phyloP scores from a whole-genome alignment of 2,888 invertebrate species.

The Morinoia aosen region DNA sequence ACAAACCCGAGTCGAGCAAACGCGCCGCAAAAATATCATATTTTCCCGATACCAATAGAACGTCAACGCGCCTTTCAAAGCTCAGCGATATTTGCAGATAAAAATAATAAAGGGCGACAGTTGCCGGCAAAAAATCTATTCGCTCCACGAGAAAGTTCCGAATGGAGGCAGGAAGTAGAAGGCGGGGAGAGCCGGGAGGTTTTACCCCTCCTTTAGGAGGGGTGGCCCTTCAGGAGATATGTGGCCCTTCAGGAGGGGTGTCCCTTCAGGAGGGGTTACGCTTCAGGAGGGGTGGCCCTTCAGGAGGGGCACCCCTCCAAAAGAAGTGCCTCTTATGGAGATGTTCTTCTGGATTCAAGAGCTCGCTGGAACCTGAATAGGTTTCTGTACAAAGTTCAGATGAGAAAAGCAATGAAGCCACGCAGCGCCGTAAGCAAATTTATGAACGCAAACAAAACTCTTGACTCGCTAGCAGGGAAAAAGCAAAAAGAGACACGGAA shows the following conservation, averaged over 20 bases:
- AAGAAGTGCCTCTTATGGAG: background rate
- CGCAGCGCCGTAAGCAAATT: background rate
- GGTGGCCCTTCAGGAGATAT: background rate
- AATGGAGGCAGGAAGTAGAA: background rate
- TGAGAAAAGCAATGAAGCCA: background rate
- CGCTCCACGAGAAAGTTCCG: background rate
- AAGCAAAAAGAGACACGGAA: background rate
- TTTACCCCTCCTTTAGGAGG: background rate
- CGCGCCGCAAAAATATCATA: constrained; percentile 5
- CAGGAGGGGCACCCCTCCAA: too few species aligned
- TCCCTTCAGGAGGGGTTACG: too few species aligned
- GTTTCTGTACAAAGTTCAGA: background rate
- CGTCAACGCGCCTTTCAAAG: constrained; percentile 12
- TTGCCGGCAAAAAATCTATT: background rate
- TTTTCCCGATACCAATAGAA: constrained; percentile 24
- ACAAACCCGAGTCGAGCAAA: background rate
- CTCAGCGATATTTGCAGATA: constrained; percentile 35
- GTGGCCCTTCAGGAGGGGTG: too few species aligned
- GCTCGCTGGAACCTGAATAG: background rate
- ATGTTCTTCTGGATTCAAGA: background rate
- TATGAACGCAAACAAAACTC: background rate
- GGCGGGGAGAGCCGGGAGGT: background rate
- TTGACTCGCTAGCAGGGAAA: background rate
- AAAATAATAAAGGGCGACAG: constrained; percentile 22
- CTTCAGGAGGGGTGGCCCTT: too few species aligned